Evolutionary conservation across 2,888 invertebrate genomes (phyloP), one percentile per base, ranked within the genome.

Genomic region (Rotaria socialis): DNA sequence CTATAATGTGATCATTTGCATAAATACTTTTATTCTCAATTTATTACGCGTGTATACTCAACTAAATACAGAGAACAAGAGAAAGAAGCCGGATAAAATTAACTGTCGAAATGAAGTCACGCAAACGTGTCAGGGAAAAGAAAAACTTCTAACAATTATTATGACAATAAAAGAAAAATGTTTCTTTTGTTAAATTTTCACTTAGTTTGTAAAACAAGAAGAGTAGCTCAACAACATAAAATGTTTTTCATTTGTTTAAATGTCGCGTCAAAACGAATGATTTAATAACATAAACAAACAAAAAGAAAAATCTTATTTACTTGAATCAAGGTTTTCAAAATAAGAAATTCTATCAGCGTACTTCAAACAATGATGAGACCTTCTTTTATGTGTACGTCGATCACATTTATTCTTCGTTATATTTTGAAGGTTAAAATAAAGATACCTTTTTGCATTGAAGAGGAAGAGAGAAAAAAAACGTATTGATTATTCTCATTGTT

Each of bases 271-370:
- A 67, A 11, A 35, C 2, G 24, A 67, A 41, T 35, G 22, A 55
- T 5, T 22, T 35, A 27, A 35, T 35, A 35, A 27, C 35, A 67
- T 2, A 27, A 67, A 35, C 27, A 67, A 67, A 67, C 6, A 67
- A 67, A 67, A 67, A 67, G 35, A 67, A 14, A 67, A 67, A 67
- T 67, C 67, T 67, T 67, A 67, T 67, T 67, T 27, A 67, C 35
- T 41, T 35, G 0, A 67, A 67, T 67, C 67, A 67, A 67, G 67
- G 67, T 35, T 67, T 41, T 67, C 35, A 67, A 67, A 67, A 67
- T 67, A 67, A 16, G 67, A 67, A 27, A 67, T 27, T 67, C 35
- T 27, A 67, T 27, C 16, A 67, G 35, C 27, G 35, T 67, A 67
- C 24, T 27, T 67, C 67, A 67, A 35, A 67, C 67, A 35, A 67